These are phyloP conservation scores for Onychomys leucogaster DNA, from an alignment of 2,797 vertebrate genomes.

Conservation along the genomic window DNA sequence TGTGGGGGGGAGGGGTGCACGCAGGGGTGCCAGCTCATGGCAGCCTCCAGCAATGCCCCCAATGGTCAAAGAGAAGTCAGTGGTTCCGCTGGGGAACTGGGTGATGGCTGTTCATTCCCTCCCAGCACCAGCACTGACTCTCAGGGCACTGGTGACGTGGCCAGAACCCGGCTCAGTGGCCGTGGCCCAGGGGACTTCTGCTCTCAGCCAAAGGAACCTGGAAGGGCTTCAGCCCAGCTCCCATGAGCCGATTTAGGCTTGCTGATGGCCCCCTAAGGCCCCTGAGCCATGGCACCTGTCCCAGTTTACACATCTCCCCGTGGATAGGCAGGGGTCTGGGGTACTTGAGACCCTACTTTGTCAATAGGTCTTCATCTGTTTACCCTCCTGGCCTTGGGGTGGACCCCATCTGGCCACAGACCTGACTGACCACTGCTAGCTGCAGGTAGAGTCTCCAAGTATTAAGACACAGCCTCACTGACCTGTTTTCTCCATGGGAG, in stretches of 20 bases:
- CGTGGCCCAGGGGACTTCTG: neutral
- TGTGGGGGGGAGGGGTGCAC: no score
- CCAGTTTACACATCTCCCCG: neutral
- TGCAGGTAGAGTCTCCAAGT: neutral
- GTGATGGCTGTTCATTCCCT: no score
- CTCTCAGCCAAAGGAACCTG: fast-evolving
- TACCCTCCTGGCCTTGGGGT: neutral
- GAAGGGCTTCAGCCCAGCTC: neutral
- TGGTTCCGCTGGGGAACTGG: neutral
- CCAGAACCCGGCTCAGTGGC: neutral
- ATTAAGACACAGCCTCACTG: neutral
- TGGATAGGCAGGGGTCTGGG: neutral
- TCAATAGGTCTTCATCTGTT: neutral
- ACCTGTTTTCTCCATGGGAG: neutral
- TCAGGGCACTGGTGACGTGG: no score
- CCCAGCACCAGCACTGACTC: neutral
- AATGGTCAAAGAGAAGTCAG: neutral
- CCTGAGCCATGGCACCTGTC: fast-evolving
- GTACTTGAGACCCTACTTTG: neutral
- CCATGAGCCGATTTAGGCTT: fast-evolving
- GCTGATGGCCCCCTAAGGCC: neutral
- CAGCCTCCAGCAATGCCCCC: neutral
- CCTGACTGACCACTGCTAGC: neutral
- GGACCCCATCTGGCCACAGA: neutral
- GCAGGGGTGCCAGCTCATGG: neutral